Conservation (phyloP, 2,113 vertebrate species). For the Gallinago paraguaiae region DNA sequence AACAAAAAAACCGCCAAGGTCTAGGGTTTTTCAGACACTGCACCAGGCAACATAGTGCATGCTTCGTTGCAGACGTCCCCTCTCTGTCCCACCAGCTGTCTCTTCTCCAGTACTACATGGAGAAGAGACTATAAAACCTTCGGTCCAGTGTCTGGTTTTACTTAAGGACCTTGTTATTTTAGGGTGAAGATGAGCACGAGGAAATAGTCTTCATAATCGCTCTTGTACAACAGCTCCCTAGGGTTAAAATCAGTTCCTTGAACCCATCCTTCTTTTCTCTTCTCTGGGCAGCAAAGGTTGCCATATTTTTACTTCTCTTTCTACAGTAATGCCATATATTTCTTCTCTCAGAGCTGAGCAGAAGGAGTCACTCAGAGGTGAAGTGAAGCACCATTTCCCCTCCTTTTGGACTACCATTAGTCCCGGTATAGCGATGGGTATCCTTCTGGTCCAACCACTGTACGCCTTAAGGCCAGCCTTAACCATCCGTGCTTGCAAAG, state of each 20-base stretch:
- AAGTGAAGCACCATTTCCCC: neutral
- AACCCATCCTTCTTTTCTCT: neutral
- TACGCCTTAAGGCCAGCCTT: neutral
- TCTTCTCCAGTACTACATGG: neutral
- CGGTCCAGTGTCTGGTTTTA: neutral
- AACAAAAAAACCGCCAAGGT: fast-evolving
- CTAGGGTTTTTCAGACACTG: neutral
- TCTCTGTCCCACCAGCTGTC: neutral
- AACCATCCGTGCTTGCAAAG: neutral
- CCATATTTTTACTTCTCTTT: neutral
- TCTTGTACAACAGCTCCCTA: neutral
- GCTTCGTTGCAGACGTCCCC: neutral
- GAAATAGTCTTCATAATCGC: neutral
- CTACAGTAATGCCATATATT: neutral
- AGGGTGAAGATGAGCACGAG: neutral
- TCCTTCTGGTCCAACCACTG: neutral
- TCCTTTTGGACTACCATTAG: neutral
- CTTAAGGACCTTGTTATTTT: neutral
- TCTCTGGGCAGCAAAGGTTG: neutral
- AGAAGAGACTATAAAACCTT: neutral
- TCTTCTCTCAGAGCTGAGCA: neutral
- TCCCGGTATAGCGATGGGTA: neutral
- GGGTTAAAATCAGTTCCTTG: neutral
- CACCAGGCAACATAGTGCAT: fast-evolving
- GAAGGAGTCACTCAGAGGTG: neutral